A percentile compares a stretch with the other conserved stretches of the same genome.
Evolutionary conservation across 2,113 vertebrate genomes (phyloP).

Genomic region (Lycaon pictus): DNA sequence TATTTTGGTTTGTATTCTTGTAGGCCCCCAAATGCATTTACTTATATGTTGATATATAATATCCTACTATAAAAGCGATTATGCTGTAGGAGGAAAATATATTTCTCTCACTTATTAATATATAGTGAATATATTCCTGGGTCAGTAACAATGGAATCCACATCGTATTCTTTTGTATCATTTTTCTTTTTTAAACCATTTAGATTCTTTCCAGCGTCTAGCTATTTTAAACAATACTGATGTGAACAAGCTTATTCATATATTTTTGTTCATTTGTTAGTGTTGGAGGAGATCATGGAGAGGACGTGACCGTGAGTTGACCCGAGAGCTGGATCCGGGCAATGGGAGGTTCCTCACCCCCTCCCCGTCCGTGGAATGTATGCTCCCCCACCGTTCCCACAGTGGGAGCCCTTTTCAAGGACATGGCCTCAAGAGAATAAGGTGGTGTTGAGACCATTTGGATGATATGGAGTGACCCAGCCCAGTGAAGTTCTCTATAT

Average conservation of each 20-base stretch:
- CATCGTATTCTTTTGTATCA: background rate
- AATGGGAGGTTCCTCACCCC: background rate
- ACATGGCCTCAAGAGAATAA: background rate
- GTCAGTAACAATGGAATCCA: background rate
- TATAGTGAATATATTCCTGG: background rate
- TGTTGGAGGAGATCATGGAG: background rate
- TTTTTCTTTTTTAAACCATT: background rate
- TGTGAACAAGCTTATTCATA: background rate
- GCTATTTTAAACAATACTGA: background rate
- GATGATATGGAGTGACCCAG: background rate
- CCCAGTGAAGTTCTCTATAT: background rate
- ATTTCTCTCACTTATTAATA: slow-evolving; percentile 28
- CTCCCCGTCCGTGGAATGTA: background rate
- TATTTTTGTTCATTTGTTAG: background rate
- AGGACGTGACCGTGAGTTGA: background rate
- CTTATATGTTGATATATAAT: slow-evolving; percentile 23
- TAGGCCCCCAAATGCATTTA: background rate
- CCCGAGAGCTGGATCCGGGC: background rate
- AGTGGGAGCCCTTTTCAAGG: background rate
- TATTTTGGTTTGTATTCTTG: slow-evolving; percentile 5
- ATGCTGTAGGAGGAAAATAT: background rate
- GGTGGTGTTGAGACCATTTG: background rate
- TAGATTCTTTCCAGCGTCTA: slow-evolving; percentile 34
- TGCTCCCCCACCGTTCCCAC: background rate
- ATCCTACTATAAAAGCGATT: background rate